These are phyloP conservation scores for Adoxophyes honmai DNA, from an alignment of 1,140 invertebrate genomes.

Conservation along the genomic window DNA sequence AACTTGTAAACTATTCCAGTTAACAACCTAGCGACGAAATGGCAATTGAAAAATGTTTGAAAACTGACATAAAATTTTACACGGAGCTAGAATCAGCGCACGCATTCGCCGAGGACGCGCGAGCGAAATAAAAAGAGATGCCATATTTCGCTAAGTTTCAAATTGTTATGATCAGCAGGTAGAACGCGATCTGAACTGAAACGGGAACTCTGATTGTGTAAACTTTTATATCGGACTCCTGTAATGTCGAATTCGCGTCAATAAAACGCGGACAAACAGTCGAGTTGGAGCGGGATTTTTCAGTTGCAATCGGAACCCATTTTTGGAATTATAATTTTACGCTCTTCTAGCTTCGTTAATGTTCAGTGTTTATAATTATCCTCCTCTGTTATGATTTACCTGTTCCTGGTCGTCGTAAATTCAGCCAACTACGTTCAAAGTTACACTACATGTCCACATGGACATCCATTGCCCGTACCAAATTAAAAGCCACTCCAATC, in stretches of 20 bases:
- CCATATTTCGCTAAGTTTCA: conserved; percentile 45
- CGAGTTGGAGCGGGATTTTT: not conserved
- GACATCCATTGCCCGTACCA: no score
- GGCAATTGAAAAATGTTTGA: conserved; percentile 33
- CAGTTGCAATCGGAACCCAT: conserved; percentile 3
- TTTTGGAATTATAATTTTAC: no score
- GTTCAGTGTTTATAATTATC: no score
- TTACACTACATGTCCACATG: no score
- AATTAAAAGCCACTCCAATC: no score
- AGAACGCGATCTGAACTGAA: conserved; percentile 30
- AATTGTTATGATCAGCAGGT: conserved; percentile 47
- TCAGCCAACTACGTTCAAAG: no score
- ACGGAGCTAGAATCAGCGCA: conserved; percentile 34
- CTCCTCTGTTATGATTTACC: no score
- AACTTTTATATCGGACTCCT: conserved; percentile 38
- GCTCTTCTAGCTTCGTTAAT: no score
- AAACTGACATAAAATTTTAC: conserved; percentile 41
- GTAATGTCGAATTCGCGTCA: conserved; percentile 18
- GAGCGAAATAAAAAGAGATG: conserved; percentile 43
- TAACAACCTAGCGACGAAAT: conserved; percentile 18
- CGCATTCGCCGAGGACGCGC: conserved; percentile 20
- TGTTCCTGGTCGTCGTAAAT: no score
- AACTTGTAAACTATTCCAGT: not conserved
- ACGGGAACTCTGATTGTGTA: conserved; percentile 36
- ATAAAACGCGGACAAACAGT: conserved; percentile 21